Percentiles rank a stretch among this genome's conserved stretches.
Evolutionary conservation across 2,797 vertebrate species (phyloP).

Genomic region (Spheniscus humboldti): DNA sequence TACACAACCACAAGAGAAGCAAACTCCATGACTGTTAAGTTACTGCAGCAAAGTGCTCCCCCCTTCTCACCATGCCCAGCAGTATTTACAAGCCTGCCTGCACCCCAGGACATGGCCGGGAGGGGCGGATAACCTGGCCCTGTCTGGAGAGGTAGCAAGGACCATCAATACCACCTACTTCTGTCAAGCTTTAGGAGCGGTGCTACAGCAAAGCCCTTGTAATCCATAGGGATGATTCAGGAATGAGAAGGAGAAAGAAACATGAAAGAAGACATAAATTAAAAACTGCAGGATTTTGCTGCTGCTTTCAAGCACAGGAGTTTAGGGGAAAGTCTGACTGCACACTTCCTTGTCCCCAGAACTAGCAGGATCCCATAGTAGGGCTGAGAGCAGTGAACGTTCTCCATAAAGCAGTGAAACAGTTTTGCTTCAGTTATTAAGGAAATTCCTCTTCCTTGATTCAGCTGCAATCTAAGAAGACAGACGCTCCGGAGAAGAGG

Average conservation of each 20-base stretch:
- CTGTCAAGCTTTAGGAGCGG: background rate
- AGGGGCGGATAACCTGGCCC: background rate
- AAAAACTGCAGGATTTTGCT: background rate
- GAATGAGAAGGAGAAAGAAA: background rate
- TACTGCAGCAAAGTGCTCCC: background rate
- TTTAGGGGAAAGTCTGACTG: background rate
- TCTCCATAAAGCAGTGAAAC: background rate
- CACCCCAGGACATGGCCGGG: background rate
- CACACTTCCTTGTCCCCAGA: background rate
- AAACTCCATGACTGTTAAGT: background rate
- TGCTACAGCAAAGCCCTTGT: background rate
- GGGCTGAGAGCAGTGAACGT: background rate
- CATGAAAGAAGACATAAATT: background rate
- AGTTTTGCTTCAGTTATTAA: background rate
- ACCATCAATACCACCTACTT: background rate
- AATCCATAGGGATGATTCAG: background rate
- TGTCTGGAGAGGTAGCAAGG: background rate
- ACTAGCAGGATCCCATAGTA: background rate
- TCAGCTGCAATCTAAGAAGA: background rate
- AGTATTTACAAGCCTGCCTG: background rate
- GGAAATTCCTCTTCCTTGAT: background rate
- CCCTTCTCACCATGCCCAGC: background rate
- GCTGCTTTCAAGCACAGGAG: background rate
- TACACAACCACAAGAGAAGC: background rate
- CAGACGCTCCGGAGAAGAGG: background rate